Conservation (phyloP, 2,888 invertebrate genomes). For the Pandemis heparana region DNA sequence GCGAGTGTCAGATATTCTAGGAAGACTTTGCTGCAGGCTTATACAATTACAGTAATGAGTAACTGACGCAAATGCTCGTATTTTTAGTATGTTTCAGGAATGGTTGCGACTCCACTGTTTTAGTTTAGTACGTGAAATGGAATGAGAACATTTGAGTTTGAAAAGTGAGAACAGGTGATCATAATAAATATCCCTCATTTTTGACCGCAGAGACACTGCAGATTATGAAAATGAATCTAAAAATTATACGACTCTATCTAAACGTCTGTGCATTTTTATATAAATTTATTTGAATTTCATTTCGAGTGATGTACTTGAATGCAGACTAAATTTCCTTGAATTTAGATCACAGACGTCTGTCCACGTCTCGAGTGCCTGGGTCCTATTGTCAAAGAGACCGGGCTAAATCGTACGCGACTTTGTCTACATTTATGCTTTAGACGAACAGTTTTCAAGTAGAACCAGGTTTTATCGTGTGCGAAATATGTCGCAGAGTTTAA, state of each 20-base stretch:
- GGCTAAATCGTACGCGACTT: slow-evolving; percentile 52
- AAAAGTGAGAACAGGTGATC: slow-evolving; percentile 5
- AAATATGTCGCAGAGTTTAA: slow-evolving; percentile 47
- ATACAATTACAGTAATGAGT: not conserved
- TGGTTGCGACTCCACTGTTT: not conserved
- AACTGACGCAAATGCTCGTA: not conserved
- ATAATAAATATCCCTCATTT: slow-evolving; percentile 36
- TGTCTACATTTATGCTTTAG: slow-evolving; percentile 42
- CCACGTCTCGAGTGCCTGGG: slow-evolving; percentile 63
- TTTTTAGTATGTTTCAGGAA: not conserved
- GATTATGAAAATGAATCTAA: slow-evolving; percentile 83
- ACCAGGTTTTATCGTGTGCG: slow-evolving; percentile 50
- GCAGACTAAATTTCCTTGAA: slow-evolving; percentile 85
- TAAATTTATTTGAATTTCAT: slow-evolving; percentile 78
- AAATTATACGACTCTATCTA: slow-evolving; percentile 77
- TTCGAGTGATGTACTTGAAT: slow-evolving; percentile 76
- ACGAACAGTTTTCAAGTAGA: slow-evolving; percentile 49
- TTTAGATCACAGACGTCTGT: slow-evolving; percentile 76
- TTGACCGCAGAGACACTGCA: slow-evolving; percentile 80
- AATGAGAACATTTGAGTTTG: not conserved
- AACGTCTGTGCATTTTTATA: slow-evolving; percentile 82
- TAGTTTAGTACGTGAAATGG: not conserved
- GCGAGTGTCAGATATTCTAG: not conserved
- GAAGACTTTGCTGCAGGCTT: not conserved
- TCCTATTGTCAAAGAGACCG: slow-evolving; percentile 43